Evolutionary conservation across 2,888 invertebrate genomes (phyloP).

Genomic region (Archaeoteleia sp.): DNA sequence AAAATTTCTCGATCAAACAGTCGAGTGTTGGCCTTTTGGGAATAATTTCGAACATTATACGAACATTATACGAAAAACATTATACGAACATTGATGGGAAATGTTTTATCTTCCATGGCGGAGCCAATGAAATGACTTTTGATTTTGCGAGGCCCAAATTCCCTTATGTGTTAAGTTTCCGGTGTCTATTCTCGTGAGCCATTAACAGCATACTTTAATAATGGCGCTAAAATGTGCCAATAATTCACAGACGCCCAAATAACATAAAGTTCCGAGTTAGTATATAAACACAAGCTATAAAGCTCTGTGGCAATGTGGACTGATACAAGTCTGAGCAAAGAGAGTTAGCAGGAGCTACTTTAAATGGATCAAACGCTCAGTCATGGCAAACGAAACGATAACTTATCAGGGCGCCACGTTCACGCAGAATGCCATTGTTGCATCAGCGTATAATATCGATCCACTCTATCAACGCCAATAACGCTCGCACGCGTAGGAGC

Average conservation of each 20-base stretch:
- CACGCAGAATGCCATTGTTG: conserved; percentile 47
- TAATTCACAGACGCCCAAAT: conserved; percentile 26
- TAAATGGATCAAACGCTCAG: conserved; percentile 4
- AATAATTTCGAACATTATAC: too few species aligned
- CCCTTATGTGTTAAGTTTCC: too few species aligned
- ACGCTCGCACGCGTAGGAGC: conserved; percentile 15
- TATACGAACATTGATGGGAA: too few species aligned
- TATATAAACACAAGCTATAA: conserved; percentile 23
- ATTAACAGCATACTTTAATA: conserved; percentile 38
- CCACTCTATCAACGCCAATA: conserved; percentile 48
- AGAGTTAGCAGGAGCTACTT: conserved; percentile 1
- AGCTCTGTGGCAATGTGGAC: conserved; percentile 9
- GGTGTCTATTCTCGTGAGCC: conserved; percentile 33
- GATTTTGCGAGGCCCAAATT: too few species aligned
- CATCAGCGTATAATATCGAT: conserved; percentile 50
- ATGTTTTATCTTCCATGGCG: too few species aligned
- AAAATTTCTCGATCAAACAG: too few species aligned
- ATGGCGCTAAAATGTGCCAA: conserved; percentile 24
- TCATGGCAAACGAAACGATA: conserved; percentile 24
- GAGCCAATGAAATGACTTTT: too few species aligned
- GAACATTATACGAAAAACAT: too few species aligned
- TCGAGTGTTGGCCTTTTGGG: too few species aligned
- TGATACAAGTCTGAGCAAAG: conserved; percentile 5
- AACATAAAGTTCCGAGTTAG: background rate
- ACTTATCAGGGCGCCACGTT: conserved; percentile 35